Conservation (phyloP, 1,140 invertebrate species). For the Heliothis virescens region DNA sequence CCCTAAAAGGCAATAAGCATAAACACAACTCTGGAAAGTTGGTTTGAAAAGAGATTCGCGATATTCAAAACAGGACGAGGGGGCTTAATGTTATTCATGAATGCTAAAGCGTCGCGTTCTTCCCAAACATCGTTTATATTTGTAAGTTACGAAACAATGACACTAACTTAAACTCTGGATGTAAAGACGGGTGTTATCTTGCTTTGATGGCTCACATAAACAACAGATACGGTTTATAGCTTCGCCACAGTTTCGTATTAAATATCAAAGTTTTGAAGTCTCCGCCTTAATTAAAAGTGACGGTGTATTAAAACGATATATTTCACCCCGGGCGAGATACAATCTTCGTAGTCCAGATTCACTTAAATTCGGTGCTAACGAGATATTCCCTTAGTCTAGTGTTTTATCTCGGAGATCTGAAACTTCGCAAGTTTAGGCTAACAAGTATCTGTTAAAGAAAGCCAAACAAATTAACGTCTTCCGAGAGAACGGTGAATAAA, state of each 20-base stretch:
- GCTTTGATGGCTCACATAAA: constrained; percentile 80
- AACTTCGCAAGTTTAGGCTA: constrained; percentile 74
- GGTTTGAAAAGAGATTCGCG: constrained; percentile 73
- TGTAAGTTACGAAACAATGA: constrained; percentile 83
- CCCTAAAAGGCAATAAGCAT: constrained; percentile 70
- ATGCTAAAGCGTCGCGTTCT: constrained; percentile 77
- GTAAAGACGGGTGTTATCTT: constrained; percentile 75
- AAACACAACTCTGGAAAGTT: constrained; percentile 70
- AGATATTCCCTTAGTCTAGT: constrained; percentile 64
- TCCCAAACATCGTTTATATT: constrained; percentile 80
- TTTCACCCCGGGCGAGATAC: constrained; percentile 67
- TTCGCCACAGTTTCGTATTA: constrained; percentile 71
- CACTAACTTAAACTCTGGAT: constrained; percentile 78
- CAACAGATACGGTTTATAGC: constrained; percentile 79
- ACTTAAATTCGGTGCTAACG: constrained; percentile 76
- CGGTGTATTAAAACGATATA: constrained; percentile 68
- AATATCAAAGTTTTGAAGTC: constrained; percentile 75
- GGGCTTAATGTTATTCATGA: constrained; percentile 83
- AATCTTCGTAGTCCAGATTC: constrained; percentile 71
- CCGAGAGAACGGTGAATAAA: constrained; percentile 58
- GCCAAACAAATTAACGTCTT: constrained; percentile 72
- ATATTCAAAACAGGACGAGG: constrained; percentile 79
- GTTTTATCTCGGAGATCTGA: constrained; percentile 66
- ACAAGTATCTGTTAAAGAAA: constrained; percentile 79
- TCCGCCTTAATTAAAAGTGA: constrained; percentile 69